These are phyloP conservation scores for Acanthoscelides obtectus DNA, from an alignment of 2,888 invertebrate genomes.

Conservation along the genomic window DNA sequence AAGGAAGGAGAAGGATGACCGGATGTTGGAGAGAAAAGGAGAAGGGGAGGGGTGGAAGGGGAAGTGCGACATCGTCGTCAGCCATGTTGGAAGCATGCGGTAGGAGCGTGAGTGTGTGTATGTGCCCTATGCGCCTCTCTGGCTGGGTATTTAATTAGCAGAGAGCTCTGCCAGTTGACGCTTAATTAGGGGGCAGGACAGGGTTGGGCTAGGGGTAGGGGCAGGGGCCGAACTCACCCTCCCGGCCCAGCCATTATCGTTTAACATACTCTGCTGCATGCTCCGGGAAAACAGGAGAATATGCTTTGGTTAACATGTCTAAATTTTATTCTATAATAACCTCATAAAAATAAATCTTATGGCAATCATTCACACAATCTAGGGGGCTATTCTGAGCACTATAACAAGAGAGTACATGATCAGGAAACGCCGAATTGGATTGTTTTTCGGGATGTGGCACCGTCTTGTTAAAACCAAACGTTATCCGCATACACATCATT, in stretches of 20 bases:
- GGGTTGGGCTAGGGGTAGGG: conserved; percentile 29
- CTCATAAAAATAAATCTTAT: no score
- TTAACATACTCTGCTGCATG: background rate
- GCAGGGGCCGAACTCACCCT: background rate
- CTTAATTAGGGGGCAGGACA: conserved; percentile 46
- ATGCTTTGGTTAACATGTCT: no score
- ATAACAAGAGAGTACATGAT: no score
- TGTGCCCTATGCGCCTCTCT: background rate
- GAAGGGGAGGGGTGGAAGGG: background rate
- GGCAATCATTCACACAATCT: no score
- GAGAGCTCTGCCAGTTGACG: conserved; percentile 39
- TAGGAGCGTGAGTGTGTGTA: conserved; percentile 36
- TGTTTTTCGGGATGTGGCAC: no score
- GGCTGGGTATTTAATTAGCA: conserved; percentile 46
- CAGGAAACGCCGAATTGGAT: no score
- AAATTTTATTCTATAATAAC: no score
- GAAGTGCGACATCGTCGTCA: conserved; percentile 28
- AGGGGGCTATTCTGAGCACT: no score
- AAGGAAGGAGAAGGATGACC: background rate
- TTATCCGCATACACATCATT: no score
- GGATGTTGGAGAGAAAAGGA: background rate
- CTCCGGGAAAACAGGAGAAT: background rate
- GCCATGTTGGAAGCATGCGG: conserved; percentile 42
- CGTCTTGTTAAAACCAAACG: no score
- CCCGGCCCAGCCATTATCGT: background rate